Evolutionary conservation across 1,140 invertebrate species (phyloP), one percentile per base, ranked within the genome.

Genomic region (Probaryconus sp.): DNA sequence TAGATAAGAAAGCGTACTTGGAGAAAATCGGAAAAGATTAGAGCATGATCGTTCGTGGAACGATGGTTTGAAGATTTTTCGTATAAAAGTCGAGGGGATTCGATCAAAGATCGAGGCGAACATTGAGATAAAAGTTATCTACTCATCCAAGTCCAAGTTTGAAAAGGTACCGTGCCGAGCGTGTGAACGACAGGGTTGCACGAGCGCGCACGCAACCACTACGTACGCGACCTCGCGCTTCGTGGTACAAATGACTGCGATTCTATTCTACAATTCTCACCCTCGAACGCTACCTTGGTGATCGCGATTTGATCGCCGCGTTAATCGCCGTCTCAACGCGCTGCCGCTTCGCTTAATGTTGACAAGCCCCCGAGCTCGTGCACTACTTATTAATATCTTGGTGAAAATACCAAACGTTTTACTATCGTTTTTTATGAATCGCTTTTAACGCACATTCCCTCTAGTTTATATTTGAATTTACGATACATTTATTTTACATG

Each of bases 241-340:
- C 81, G 67, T 85, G 83, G 84, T 84, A 85, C 84, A 86, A 85
- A 86, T 83, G 80, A 85, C 76, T 81, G 73, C 78, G 76, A 76
- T 78, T 75, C 72, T 77, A 78, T 79, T 80, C 64, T 78, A 63
- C 71, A 30, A 79, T 77, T 77, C 55, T 76, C 69, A 40, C 63
- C 73, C 63, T 58, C 60, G 14, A 70, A 64, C 40, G 26, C 51
- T 11, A 16, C 30, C 48, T 31, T 21, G 33, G 60, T 33, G 63
- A 80, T 80, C 68, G 48, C 65, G 71, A 79, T 79, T 77, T 70
- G 65, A 79, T 79, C 61, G 20, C 37, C 40, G 7, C 31, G 40
- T 65, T 77, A 73, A 77, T 77, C 69, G 40, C 60, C 65, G 40
- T 67, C 60, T 61, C 51, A 50, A 69, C 65, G 55, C 58, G 35